A percentile compares a stretch with the other conserved stretches of the same genome.
These are phyloP conservation scores for Tachysurus vachellii DNA, from an alignment of 2,113 vertebrate genomes.

Conservation along the genomic window DNA sequence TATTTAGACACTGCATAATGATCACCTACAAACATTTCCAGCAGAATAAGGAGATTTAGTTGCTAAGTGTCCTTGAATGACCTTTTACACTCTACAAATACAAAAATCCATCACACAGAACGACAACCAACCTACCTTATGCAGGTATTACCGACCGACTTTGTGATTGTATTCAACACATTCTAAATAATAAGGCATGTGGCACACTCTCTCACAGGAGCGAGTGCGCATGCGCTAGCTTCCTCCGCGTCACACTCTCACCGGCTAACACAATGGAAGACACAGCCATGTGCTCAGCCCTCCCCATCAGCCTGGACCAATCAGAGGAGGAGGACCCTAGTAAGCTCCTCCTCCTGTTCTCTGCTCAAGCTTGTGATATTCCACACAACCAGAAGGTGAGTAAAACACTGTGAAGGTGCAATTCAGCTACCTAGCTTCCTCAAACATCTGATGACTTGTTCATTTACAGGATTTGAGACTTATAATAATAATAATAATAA, in stretches of 20 bases:
- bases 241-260: constrained; percentile 32
- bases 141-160: not conserved
- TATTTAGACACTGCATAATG: not conserved
- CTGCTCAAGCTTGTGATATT: not conserved
- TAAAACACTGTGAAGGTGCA: not conserved
- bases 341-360: constrained; percentile 34
- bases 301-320: not conserved
- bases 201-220: constrained; percentile 26
- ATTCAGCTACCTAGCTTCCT: not conserved
- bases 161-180: constrained; percentile 43
- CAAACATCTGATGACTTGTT: not conserved
- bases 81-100: not conserved
- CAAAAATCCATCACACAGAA: not conserved
- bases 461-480: not conserved
- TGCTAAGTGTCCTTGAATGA: constrained; percentile 11
- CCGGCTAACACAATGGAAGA: constrained; percentile 39
- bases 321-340: not conserved
- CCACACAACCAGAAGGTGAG: constrained; percentile 40
- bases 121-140: constrained; percentile 30
- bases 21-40: not conserved
- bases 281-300: constrained; percentile 53
- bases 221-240: constrained; percentile 55
- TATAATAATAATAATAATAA: no score
- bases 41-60: not conserved
- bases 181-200: constrained; percentile 25